These are phyloP conservation scores for Syngnathus acus DNA, from an alignment of 2,797 vertebrate species.

Conservation along the genomic window DNA sequence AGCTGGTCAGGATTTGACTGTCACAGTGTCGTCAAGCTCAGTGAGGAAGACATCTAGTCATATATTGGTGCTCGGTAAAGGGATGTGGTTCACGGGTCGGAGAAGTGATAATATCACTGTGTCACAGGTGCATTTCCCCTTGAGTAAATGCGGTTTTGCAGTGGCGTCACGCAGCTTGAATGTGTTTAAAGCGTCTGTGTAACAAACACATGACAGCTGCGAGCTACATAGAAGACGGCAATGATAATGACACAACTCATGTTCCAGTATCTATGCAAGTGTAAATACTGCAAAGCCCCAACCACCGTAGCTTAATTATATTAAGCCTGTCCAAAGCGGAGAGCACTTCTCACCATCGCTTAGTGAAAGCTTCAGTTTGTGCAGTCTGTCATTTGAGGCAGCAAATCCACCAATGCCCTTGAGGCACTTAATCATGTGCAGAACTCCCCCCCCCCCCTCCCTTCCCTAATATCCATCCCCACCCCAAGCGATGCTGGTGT, in stretches of 20 bases:
- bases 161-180: constrained; percentile 58
- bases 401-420: too few relatives aligned
- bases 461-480: too few relatives aligned
- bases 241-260: constrained; percentile 28
- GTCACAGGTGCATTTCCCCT: constrained; percentile 69
- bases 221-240: constrained; percentile 6
- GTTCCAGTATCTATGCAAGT: background rate
- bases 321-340: background rate
- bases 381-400: too few relatives aligned
- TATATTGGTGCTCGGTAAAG: constrained; percentile 34
- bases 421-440: too few relatives aligned
- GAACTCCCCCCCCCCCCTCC: too few relatives aligned
- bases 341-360: background rate
- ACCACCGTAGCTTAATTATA: background rate
- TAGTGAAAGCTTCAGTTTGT: background rate
- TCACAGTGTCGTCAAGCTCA: background rate
- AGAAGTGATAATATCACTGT: constrained; percentile 37
- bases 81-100: constrained; percentile 63
- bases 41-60: constrained; percentile 12
- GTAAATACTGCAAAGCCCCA: background rate
- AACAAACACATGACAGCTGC: constrained; percentile 52
- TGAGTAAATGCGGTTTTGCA: constrained; percentile 63
- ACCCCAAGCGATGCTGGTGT: too few relatives aligned
- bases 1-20: background rate
- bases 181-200: constrained; percentile 37